Evolutionary conservation across 2,888 invertebrate genomes (phyloP).

Genomic region (Labia minor): DNA sequence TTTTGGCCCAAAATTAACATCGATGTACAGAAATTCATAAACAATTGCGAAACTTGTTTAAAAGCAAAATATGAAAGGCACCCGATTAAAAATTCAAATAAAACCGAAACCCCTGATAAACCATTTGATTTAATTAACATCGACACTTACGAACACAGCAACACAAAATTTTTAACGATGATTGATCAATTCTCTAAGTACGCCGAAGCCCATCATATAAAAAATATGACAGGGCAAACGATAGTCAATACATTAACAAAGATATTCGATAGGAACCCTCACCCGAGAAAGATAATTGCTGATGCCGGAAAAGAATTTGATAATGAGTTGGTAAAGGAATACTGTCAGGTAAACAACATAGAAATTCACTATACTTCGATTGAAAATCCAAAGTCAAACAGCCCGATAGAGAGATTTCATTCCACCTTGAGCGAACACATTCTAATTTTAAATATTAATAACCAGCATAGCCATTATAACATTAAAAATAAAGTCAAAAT

Average conservation of each 20-base stretch:
- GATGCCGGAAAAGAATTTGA: not conserved
- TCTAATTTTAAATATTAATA: not conserved
- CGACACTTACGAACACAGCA: no score
- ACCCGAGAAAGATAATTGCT: not conserved
- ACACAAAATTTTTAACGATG: no score
- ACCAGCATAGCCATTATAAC: not conserved
- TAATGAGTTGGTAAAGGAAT: not conserved
- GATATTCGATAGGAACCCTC: not conserved
- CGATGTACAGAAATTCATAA: not conserved
- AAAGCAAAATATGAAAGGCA: not conserved
- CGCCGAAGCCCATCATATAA: no score
- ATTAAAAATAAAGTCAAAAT: no score
- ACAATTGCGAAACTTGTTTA: not conserved
- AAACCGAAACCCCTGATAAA: not conserved
- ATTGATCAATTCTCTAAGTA: no score
- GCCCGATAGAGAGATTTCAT: no score
- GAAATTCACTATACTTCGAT: not conserved
- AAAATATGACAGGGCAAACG: not conserved
- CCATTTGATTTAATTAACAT: not conserved
- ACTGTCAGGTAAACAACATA: not conserved
- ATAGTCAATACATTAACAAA: not conserved
- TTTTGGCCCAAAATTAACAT: not conserved
- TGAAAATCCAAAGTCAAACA: no score
- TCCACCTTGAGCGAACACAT: not conserved
- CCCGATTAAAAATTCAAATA: not conserved